A percentile compares a stretch with the other conserved stretches of the same genome.
Evolutionary conservation across 2,888 invertebrate species (phyloP).

Genomic region (Agonopterix subpropinquella): DNA sequence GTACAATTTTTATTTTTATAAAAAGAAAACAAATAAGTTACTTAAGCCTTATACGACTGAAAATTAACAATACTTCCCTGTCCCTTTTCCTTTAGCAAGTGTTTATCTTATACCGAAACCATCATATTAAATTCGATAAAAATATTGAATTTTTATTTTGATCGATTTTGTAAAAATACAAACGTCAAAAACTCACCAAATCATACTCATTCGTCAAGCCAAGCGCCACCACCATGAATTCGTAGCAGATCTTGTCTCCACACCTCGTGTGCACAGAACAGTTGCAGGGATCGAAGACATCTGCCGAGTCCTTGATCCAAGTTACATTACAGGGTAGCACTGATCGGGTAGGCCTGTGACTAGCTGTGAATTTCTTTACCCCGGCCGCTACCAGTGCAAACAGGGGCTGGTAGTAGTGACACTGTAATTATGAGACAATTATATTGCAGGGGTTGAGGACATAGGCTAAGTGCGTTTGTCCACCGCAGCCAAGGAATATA

Average conservation of each 20-base stretch:
- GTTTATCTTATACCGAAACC: no score
- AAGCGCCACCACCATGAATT: conserved; percentile 87
- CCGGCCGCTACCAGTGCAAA: conserved; percentile 96
- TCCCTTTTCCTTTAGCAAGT: no score
- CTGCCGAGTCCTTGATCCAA: conserved; percentile 86
- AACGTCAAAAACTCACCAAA: conserved; percentile 67
- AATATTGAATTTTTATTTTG: no score
- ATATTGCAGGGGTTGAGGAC: no score
- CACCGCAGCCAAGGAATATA: no score
- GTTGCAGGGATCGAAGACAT: conserved; percentile 82
- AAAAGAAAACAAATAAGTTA: no score
- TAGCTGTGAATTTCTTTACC: conserved; percentile 79
- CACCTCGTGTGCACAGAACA: conserved; percentile 80
- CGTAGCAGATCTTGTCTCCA: conserved; percentile 85
- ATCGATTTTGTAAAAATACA: no score
- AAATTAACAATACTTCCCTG: no score
- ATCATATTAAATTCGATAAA: no score
- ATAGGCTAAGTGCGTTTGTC: no score
- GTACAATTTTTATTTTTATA: no score
- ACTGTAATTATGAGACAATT: conserved; percentile 44
- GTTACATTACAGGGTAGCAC: conserved; percentile 84
- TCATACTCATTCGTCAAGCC: conserved; percentile 89
- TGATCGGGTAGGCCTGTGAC: conserved; percentile 75
- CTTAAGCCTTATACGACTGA: no score
- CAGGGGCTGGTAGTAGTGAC: conserved; percentile 95